Conservation (phyloP, 2,888 invertebrate species). For the Crematogaster levior region DNA sequence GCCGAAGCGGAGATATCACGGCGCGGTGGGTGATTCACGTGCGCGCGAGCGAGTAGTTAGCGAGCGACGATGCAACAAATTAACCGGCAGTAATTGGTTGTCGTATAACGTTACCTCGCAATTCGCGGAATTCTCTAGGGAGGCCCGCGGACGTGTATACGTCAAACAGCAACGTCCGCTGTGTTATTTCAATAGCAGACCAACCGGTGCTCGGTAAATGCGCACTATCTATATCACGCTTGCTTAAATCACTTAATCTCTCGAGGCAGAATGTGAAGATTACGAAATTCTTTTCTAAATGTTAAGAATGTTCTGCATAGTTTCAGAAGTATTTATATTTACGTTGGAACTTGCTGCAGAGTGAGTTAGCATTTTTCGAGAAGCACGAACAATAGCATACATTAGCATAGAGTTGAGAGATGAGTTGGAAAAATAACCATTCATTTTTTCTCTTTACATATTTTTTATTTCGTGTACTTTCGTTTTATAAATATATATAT, state of each 20-base stretch:
- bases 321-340: constrained; percentile 19
- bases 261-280: not conserved
- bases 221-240: not conserved
- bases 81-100: constrained; percentile 55
- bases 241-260: constrained; percentile 33
- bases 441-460: not conserved
- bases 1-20: constrained; percentile 53
- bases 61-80: constrained; percentile 53
- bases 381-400: constrained; percentile 1
- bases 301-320: not conserved
- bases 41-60: constrained; percentile 48
- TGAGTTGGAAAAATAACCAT: not conserved
- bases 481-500: not conserved
- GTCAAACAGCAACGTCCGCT: constrained; percentile 22
- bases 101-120: constrained; percentile 52
- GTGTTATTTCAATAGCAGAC: constrained; percentile 40
- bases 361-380: constrained; percentile 23
- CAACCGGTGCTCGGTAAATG: not conserved
- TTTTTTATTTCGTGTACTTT: not conserved
- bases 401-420: constrained; percentile 3
- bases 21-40: constrained; percentile 46
- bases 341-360: not conserved
- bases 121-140: constrained; percentile 46
- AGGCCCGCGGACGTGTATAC: constrained; percentile 28
- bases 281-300: constrained; percentile 16